Evolutionary conservation across 1,140 invertebrate genomes (phyloP), one percentile per base, ranked within the genome.

Genomic region (Pseudomyrmex dendroicus): DNA sequence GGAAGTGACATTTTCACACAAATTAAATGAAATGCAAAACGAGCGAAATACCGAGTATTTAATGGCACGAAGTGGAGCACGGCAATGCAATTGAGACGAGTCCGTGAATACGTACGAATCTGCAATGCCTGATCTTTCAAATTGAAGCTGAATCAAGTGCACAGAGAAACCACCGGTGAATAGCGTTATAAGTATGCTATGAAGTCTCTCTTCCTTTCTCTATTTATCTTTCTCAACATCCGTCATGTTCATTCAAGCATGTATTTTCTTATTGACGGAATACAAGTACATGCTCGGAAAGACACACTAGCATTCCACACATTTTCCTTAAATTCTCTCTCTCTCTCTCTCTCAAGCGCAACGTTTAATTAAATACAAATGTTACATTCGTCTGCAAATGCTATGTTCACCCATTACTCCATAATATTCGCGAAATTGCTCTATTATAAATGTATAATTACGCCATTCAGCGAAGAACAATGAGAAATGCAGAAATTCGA

Each of bases 341-440:
- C 25, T 25, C 25, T 25, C 2, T 25, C 25, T 25, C 25, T 25
- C 15, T n/a, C 56, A 7, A 1, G 46, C 13, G 48, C 17, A 77
- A 56, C 15, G 56, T 77, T 77, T 77, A 66, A 67, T 77, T 54
- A 77, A 74, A 74, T 54, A n/a, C 25, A 77, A 67, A 66, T 20
- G n/a, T 22, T 44, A 54, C 12, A 50, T 54, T 66, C 22, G 61
- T 10, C n/a, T 76, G 48, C 12, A 35, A 35, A 8, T 22, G 13
- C 8, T 10, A 63, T 17, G 52, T 52, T n/a, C 48, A 17, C 8
- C 35, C n/a, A 35, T n/a, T 76, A 35, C 12, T 35, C 8, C 35
- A 54, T 56, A 20, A 54, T 52, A 15, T 22, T 56, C 17, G n/a
- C 3, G 13, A 22, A 67, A 44, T 67, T 66, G 67, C 12, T 77